Conservation (phyloP, 1,140 invertebrate species). For the Drosophila erecta region DNA sequence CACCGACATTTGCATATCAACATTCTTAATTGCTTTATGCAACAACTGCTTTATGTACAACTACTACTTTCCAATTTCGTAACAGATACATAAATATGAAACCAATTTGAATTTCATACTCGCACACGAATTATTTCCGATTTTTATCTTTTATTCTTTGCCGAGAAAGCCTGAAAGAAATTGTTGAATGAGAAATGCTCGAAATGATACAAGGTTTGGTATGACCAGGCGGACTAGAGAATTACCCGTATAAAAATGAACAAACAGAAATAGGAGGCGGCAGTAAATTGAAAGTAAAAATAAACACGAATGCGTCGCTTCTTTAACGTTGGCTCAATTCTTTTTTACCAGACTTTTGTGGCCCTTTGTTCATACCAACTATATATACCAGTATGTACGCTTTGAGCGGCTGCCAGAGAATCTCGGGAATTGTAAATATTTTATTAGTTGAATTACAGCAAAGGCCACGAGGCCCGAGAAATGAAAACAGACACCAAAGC, state of each 20-base stretch:
- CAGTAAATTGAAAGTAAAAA: conserved; percentile 63
- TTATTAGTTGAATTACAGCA: conserved; percentile 61
- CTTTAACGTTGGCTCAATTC: conserved; percentile 28
- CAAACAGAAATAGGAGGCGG: conserved; percentile 15
- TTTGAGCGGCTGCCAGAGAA: conserved; percentile 6
- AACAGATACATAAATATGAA: too few relatives aligned
- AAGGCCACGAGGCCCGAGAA: conserved; percentile 33
- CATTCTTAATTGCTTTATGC: not conserved
- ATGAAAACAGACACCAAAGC: conserved; percentile 36
- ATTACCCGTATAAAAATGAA: conserved; percentile 21
- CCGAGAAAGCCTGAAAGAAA: too few relatives aligned
- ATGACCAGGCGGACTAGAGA: too few relatives aligned
- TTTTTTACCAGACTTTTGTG: conserved; percentile 5
- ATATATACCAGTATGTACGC: conserved; percentile 1
- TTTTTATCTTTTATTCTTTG: too few relatives aligned
- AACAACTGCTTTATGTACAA: not conserved
- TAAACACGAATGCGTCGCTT: conserved; percentile 60
- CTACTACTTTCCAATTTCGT: too few relatives aligned
- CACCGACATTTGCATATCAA: not conserved
- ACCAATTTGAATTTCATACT: too few relatives aligned
- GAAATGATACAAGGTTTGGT: not conserved
- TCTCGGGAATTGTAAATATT: conserved; percentile 56
- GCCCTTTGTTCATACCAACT: conserved; percentile 22
- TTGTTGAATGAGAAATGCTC: too few relatives aligned
- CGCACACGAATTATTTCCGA: too few relatives aligned